Evolutionary conservation across 2,113 vertebrate genomes (phyloP).

Genomic region (Centrocercus urophasianus): DNA sequence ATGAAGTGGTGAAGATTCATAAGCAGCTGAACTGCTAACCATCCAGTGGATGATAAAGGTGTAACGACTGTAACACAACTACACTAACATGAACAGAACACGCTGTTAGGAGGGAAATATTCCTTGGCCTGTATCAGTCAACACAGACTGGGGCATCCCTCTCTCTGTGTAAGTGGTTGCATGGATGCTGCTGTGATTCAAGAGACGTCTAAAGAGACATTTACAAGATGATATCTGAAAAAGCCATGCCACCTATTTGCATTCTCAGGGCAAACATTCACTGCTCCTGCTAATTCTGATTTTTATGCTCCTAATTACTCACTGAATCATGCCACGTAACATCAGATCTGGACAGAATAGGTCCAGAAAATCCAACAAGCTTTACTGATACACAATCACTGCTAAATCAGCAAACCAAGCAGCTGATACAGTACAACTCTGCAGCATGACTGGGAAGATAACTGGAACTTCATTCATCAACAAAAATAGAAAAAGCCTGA

Average conservation of each 20-base stretch:
- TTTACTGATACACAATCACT: background rate
- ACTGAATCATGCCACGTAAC: background rate
- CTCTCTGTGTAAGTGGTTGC: background rate
- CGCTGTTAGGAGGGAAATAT: background rate
- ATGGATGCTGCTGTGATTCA: background rate
- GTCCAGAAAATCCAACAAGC: background rate
- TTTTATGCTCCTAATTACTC: background rate
- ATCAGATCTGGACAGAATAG: background rate
- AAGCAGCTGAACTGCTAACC: background rate
- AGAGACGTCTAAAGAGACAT: background rate
- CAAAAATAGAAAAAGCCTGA: background rate
- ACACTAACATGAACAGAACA: background rate
- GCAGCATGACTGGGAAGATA: background rate
- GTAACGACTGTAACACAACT: background rate
- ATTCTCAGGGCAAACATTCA: background rate
- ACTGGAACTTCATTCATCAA: background rate
- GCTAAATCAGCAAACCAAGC: constrained; percentile 13
- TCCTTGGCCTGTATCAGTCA: constrained; percentile 46
- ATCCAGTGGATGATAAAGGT: background rate
- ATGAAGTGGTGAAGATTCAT: background rate
- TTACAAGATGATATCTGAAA: constrained; percentile 14
- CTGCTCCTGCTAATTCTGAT: background rate
- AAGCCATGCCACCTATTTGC: background rate
- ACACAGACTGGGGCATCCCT: background rate
- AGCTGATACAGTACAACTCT: background rate